phyloP scores from a whole-genome alignment of 2,113 vertebrate species.

The Periophthalmodon schlosseri region DNA sequence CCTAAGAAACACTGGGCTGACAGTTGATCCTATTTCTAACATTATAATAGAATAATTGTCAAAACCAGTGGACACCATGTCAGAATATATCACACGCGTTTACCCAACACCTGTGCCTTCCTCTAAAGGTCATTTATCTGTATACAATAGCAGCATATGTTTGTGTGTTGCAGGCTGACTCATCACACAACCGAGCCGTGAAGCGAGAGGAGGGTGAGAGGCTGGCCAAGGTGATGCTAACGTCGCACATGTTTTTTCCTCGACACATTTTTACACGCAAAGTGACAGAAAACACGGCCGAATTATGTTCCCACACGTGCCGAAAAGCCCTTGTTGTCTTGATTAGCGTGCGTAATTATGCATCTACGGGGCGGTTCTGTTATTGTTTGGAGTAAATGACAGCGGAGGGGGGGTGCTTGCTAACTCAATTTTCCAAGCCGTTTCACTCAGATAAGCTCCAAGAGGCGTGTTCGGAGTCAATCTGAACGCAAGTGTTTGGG shows the following conservation, averaged over 20 bases:
- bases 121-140: neutral
- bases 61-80: neutral
- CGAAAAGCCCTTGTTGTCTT: neutral
- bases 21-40: neutral
- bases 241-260: neutral
- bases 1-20: neutral
- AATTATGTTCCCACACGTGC: neutral
- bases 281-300: neutral
- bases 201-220: slow-evolving; percentile 93
- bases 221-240: slow-evolving; percentile 85
- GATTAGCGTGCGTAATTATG: slow-evolving; percentile 37
- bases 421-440: slow-evolving; percentile 50
- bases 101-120: neutral
- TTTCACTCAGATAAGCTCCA: slow-evolving; percentile 40
- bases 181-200: slow-evolving; percentile 86
- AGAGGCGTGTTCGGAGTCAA: slow-evolving; percentile 40
- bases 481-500: slow-evolving; percentile 9
- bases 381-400: slow-evolving; percentile 54
- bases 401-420: neutral
- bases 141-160: slow-evolving; percentile 1
- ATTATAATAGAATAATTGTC: neutral
- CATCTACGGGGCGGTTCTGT: slow-evolving; percentile 26
- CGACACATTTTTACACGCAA: neutral
- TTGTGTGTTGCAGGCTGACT: slow-evolving; percentile 82
- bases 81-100: neutral